Evolutionary conservation across 2,113 vertebrate species (phyloP).

Genomic region (Archocentrus centrarchus): DNA sequence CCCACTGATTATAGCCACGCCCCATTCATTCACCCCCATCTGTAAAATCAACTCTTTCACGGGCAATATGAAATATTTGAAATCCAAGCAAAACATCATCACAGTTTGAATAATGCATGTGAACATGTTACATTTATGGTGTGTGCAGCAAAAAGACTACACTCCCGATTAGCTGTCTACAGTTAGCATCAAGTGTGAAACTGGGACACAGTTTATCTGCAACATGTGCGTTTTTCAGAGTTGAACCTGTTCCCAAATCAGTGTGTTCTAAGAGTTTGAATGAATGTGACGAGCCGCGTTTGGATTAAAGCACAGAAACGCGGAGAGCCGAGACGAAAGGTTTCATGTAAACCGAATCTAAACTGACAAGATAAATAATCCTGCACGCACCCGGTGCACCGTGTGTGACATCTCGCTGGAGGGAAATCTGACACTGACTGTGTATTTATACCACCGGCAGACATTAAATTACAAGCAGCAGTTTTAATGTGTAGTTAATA

Average conservation of each 20-base stretch:
- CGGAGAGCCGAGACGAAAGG: neutral
- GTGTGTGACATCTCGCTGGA: slow-evolving; percentile 7
- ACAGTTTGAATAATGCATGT: neutral
- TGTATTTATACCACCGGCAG: slow-evolving; percentile 26
- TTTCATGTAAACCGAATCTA: slow-evolving; percentile 1
- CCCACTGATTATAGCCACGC: neutral
- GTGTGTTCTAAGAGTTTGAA: neutral
- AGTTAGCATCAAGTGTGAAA: neutral
- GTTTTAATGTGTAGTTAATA: slow-evolving; percentile 30
- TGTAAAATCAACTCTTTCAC: neutral
- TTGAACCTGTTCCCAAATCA: neutral
- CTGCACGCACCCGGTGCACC: neutral
- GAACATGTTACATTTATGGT: neutral
- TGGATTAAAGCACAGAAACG: neutral
- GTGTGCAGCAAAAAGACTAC: neutral
- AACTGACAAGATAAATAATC: slow-evolving; percentile 20
- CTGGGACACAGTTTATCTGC: slow-evolving; percentile 14
- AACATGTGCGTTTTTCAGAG: neutral
- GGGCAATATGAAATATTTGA: neutral
- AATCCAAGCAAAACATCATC: neutral
- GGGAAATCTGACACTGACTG: slow-evolving; percentile 20
- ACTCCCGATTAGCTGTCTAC: accelerated
- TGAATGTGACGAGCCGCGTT: neutral
- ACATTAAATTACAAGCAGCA: slow-evolving; percentile 14
- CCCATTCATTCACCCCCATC: neutral